Evolutionary conservation across 2,888 invertebrate genomes (phyloP), one percentile per base, ranked within the genome.

Genomic region (Phalera bucephala): DNA sequence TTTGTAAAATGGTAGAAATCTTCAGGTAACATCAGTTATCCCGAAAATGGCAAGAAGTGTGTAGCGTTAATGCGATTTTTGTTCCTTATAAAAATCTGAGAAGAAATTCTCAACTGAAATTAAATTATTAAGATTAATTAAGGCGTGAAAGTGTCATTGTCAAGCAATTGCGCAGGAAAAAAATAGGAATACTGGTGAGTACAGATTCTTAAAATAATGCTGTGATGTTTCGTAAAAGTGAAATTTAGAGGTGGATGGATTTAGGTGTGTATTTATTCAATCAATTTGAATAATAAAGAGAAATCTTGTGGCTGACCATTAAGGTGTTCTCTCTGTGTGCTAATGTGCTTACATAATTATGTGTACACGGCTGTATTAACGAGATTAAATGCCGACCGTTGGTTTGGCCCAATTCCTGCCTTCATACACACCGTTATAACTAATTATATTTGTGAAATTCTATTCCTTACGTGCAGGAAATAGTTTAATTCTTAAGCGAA

Each of bases 1-100:
- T n/a, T n/a, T n/a, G n/a, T 12, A 36, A 34, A 31, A 37, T 49
- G 36, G 54, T 46, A 40, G 34, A 35, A 36, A 36, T 12, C 32
- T 15, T 33, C 33, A 21, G 17, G 33, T 37, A 42, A 30, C 41
- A 48, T 45, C 51, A 64, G 55, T 63, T 40, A 58, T 67, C 54
- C 64, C 60, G 61, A 80, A 81, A 74, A 86, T 84, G 83, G 75
- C 65, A 67, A 68, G 67, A 62, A 72, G 71, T 76, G 74, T 76
- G 75, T 74, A 64, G 67, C 57, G 65, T 59, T 66, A 56, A n/a
- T n/a, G 61, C 38, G 45, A 32, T 35, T 44, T 37, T 67, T 74
- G 71, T 58, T 33, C 31, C 34, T 42, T 33, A 20, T 30, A 33
- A 19, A 45, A 56, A 48, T 56, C 60, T 54, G 55, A 53, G 53